Evolutionary conservation across 2,888 invertebrate genomes (phyloP).

Genomic region (Papilio elwesi): DNA sequence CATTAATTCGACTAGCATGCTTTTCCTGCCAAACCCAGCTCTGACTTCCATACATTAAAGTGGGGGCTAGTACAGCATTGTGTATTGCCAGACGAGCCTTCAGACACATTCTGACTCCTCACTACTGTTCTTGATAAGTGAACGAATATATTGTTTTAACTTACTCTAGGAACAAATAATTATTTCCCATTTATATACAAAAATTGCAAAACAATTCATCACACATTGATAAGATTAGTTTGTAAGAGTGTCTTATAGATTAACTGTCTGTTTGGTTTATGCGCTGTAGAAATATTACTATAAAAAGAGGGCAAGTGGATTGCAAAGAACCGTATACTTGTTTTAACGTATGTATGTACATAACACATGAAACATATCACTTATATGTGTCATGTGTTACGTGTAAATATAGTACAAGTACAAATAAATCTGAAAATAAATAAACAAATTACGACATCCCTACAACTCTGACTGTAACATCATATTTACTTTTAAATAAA

Average conservation of each 20-base stretch:
- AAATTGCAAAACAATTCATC: not conserved
- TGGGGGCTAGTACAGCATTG: too few species aligned
- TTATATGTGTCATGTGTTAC: too few species aligned
- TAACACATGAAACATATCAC: too few species aligned
- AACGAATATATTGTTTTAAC: too few species aligned
- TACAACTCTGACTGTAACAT: constrained; percentile 56
- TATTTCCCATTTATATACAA: not conserved
- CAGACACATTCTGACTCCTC: too few species aligned
- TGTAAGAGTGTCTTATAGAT: not conserved
- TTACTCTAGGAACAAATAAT: too few species aligned
- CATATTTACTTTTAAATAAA: constrained; percentile 41
- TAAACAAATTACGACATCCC: constrained; percentile 41
- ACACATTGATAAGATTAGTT: not conserved
- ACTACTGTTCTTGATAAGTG: too few species aligned
- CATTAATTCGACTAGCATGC: too few species aligned
- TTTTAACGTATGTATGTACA: not conserved
- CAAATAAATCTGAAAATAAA: not conserved
- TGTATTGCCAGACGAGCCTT: too few species aligned
- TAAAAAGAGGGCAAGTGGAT: constrained; percentile 7
- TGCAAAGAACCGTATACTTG: not conserved
- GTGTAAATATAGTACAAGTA: too few species aligned
- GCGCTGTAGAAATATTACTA: not conserved
- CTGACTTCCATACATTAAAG: too few species aligned
- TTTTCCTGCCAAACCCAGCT: too few species aligned
- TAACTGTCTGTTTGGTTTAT: not conserved